Evolutionary conservation across 2,113 vertebrate genomes (phyloP), one percentile per base, ranked within the genome.

Genomic region (Channa maculata): DNA sequence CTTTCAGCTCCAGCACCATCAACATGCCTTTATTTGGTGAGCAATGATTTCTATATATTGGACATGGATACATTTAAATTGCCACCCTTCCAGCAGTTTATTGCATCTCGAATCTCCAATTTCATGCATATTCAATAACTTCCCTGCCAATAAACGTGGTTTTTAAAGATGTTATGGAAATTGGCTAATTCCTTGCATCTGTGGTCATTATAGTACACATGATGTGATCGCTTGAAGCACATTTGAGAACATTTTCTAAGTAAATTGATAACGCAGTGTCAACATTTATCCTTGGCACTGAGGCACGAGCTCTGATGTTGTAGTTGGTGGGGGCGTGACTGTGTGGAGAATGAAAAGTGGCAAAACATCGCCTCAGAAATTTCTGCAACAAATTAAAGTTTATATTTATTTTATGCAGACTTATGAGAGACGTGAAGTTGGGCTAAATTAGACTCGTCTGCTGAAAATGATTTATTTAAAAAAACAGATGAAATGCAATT

Each of bases 151-250:
- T 41, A 1, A 14, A 55, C 2, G 5, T 0, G 6, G 14, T 64
- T 80, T 53, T 65, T 0, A 64, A 69, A 51, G 58, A 58, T 65
- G 33, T 41, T 6, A 77, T 59, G 67, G 58, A 53, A 78, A 74
- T 48, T 41, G 2, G 1, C 54, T 48, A 13, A 41, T 12, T 44
- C 6, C 36, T 13, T 60, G 53, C 48, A 39, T 70, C 60, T 59
- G 61, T 39, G 45, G 62, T 75, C 52, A 50, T 71, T 57, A 53
- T 48, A 41, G 48, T 14, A 48, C 50, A 34, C 6, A 44, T 41
- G 33, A 37, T 15, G 11, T 43, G 39, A 14, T 14, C n/a, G 60
- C 58, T 41, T 12, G 0, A 1, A 69, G 62, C 45, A 45, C 63
- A 68, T 39, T 2, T 43, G 8, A 37, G 34, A 65, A 36, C 41